phyloP scores from a whole-genome alignment of 1,140 invertebrate genomes.

The Eurosta solidaginis region DNA sequence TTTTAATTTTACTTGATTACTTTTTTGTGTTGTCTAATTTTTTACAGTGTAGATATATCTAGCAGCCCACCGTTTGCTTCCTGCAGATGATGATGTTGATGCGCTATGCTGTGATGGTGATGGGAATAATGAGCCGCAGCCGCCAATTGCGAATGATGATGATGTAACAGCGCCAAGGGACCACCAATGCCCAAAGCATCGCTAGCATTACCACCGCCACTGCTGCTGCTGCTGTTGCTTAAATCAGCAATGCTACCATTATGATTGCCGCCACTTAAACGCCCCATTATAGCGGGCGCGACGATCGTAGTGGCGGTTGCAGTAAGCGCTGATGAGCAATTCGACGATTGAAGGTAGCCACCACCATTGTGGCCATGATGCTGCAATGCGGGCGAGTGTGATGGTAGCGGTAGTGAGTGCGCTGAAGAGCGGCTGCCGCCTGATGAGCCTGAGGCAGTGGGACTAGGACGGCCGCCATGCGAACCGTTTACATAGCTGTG shows the following conservation, averaged over 20 bases:
- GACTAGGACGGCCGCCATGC: constrained; percentile 44
- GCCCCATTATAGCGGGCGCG: constrained; percentile 33
- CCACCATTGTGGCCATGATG: constrained; percentile 41
- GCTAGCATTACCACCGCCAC: neutral
- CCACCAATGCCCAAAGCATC: neutral
- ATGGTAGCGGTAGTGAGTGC: constrained; percentile 43
- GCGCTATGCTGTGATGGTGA: constrained; percentile 42
- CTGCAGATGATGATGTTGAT: constrained; percentile 44
- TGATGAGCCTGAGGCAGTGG: constrained; percentile 48
- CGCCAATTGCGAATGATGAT: constrained; percentile 31
- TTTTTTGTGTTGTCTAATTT: constrained; percentile 46
- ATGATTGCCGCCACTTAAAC: constrained; percentile 36
- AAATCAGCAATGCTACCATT: neutral
- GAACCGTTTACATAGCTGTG: constrained; percentile 26
- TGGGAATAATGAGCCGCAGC: constrained; percentile 39
- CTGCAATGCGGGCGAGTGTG: constrained; percentile 52
- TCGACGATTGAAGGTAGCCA: constrained; percentile 20
- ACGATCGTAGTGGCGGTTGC: constrained; percentile 39
- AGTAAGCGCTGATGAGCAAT: constrained; percentile 10
- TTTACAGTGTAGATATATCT: constrained; percentile 60
- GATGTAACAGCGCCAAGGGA: neutral
- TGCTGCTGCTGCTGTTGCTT: neutral
- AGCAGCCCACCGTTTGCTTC: constrained; percentile 45
- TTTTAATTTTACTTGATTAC: constrained; percentile 12
- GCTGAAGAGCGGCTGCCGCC: constrained; percentile 53